Conservation (phyloP, 2,113 vertebrate species). For the Pteruthius melanotis region DNA sequence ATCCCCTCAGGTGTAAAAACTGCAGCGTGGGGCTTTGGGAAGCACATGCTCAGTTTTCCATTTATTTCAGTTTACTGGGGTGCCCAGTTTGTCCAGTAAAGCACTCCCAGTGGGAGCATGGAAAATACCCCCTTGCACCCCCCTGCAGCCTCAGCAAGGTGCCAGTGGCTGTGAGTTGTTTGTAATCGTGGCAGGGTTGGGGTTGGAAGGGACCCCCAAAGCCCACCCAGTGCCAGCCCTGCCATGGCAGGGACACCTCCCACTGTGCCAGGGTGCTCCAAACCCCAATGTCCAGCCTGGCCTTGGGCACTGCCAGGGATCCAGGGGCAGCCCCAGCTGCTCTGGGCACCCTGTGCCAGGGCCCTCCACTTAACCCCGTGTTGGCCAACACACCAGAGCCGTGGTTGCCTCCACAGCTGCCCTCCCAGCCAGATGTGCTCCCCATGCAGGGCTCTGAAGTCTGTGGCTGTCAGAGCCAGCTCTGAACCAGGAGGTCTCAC, state of each 20-base stretch:
- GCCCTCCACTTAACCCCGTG: not conserved
- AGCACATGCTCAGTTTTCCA: fast-evolving
- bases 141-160: not conserved
- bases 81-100: not conserved
- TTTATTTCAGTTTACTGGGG: not conserved
- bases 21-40: not conserved
- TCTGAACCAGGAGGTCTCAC: conserved; percentile 60
- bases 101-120: not conserved
- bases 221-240: not conserved
- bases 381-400: not conserved
- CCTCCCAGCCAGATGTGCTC: not conserved
- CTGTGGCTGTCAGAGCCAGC: not conserved
- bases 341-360: not conserved
- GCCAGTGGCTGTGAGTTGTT: not conserved
- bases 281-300: not conserved
- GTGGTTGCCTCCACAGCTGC: not conserved
- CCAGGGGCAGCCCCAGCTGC: not conserved
- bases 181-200: not conserved
- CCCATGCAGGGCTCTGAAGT: not conserved
- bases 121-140: not conserved
- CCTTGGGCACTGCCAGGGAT: not conserved
- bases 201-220: not conserved
- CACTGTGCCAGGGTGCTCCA: not conserved
- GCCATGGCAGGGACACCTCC: not conserved
- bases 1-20: not conserved